Base-by-base conservation (phyloP, 2,888 invertebrate genomes). In the Alloplasta piceator region DNA sequence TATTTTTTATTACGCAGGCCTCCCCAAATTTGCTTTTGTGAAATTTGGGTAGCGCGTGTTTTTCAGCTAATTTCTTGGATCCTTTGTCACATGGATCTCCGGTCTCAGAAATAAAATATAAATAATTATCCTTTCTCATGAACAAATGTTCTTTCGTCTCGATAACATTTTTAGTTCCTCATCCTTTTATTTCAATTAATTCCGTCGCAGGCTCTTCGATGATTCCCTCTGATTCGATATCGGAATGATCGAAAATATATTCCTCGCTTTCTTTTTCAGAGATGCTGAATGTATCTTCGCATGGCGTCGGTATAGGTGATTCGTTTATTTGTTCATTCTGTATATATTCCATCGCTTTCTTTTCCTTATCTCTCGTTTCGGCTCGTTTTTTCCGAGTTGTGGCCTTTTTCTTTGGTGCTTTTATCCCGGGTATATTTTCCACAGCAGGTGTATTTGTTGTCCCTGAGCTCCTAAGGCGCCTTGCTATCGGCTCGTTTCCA, bases 1-100 rank as follows among this genome's bases (percentile, higher is more conserved):
- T 70, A 6, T 9, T 60, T 58, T 70, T 77, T 0, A 9, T n/a
- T 1, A 14, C 9, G 1, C 9, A 9, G 6, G 64, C 9, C 1
- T 60, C 56, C 5, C 77, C 77, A 5, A 66, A 0, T 14, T 41
- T 26, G 0, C 52, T 38, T 0, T 66, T 36, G 2, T 36, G 66
- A 14, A 78, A 72, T 43, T 67, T 72, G 0, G 72, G 72, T 14
- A 78, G 0, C 4, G 70, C 63, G 7, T 46, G 50, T 16, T n/a
- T 36, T 3, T 61, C 46, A 0, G 5, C 0, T 3, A 76, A 16
- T 0, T 5, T 2, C 41, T 9, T 70, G 5, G 77, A 63, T 6
- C 77, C 78, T 3, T 78, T 39, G 5, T 61, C 71, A 6, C 71
- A 61, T 0, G 71, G 61, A 41, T 71, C 52, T 12, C 52, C 52